Evolutionary conservation across 2,797 vertebrate genomes (phyloP), one percentile per base, ranked within the genome.

Genomic region (Yasuhikotakia modesta): DNA sequence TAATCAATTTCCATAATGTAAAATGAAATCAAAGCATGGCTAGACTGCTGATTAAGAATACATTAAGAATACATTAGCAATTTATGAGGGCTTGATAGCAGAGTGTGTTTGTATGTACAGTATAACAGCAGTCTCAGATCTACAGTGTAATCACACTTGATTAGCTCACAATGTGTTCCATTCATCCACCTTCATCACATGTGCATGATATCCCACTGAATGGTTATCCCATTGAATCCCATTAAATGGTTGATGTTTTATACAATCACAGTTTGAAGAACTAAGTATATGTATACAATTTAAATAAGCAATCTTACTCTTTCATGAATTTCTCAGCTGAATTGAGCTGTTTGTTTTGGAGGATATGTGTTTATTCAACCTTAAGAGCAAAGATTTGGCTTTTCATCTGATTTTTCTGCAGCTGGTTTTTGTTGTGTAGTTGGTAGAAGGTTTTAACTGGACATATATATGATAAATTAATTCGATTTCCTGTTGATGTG

Each of bases 1-100:
- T 70, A 70, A 66, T 67, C n/a, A 45, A 55, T 75, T 53, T 67
- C 30, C n/a, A 69, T 65, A 66, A 74, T 39, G 52, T 79, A 64
- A 24, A 27, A 64, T 12, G 48, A 73, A 81, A 79, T 81, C 80
- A 79, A 63, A 79, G 78, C 17, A n/a, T 22, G 46, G 64, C 46
- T 73, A 67, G 66, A 55, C 48, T 48, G 53, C 46, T 82, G 76
- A 81, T 79, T 78, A 73, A 76, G 83, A 82, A 82, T 80, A 72
- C 78, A 81, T 82, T 82, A 84, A 77, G 74, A 78, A 58, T 65
- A 16, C 72, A 85, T 85, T 82, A 85, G 76, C 79, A 78, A 79
- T 85, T 66, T 79, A 78, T 75, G 83, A 80, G 78, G 48, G 19
- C 58, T 65, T 64, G 52, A 81, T 73, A 77, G 65, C 22, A 45